phyloP scores from a whole-genome alignment of 2,797 vertebrate species.

The Falco columbarius region DNA sequence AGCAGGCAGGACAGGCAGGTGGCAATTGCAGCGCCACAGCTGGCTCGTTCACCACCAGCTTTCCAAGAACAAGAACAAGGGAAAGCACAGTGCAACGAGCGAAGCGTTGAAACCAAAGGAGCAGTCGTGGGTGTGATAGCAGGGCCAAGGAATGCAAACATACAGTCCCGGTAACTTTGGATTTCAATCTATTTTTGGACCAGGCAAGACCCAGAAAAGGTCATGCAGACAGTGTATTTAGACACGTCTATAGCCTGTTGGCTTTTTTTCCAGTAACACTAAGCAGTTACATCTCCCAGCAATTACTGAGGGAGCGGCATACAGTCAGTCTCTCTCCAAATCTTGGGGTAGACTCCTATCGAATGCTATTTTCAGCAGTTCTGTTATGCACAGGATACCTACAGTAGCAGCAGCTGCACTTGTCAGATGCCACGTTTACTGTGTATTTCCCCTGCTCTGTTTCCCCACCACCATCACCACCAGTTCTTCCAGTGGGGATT shows the following conservation, averaged over 20 bases:
- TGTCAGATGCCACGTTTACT: background rate
- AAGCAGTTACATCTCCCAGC: background rate
- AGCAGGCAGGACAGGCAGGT: background rate
- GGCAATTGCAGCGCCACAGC: rapidly evolving
- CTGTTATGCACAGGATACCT: background rate
- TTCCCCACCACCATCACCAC: background rate
- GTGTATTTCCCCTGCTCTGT: background rate
- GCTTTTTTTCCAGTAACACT: background rate
- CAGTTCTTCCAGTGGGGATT: background rate
- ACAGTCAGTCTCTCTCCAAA: background rate
- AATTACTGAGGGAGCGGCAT: background rate
- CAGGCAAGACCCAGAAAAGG: background rate
- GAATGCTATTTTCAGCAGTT: background rate
- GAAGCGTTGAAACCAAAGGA: background rate
- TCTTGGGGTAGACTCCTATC: background rate
- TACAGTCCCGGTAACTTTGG: background rate
- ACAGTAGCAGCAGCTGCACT: background rate
- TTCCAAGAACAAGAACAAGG: background rate
- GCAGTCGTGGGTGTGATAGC: background rate
- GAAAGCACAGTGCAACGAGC: background rate
- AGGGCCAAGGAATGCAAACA: background rate
- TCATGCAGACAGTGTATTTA: background rate
- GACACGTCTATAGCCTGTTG: background rate
- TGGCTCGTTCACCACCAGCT: background rate
- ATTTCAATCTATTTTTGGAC: background rate